Evolutionary conservation across 2,113 vertebrate species (phyloP).

Genomic region (Lipophrys pholis): DNA sequence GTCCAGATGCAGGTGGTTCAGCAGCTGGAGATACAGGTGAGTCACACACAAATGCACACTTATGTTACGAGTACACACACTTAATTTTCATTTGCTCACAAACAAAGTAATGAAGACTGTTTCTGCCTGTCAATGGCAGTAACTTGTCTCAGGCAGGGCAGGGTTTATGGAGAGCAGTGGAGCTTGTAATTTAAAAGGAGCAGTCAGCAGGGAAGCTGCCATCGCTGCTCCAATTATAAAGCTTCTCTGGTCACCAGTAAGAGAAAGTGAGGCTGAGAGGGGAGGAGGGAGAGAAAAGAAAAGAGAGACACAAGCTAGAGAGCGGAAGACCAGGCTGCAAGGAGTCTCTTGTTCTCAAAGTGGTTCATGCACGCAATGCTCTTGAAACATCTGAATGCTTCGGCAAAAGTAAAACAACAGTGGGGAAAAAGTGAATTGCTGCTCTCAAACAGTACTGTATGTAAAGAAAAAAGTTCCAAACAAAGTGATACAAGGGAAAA

Average conservation of each 20-base stretch:
- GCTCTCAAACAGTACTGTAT: neutral
- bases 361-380: conserved; percentile 36
- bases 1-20: conserved; percentile 99
- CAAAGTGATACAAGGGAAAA: conserved; percentile 10
- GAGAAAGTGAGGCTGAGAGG: conserved; percentile 33
- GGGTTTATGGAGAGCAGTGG: conserved; percentile 83
- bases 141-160: conserved; percentile 67
- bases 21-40: conserved; percentile 99
- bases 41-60: conserved; percentile 10
- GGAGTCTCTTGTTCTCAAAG: conserved; percentile 60
- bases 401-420: conserved; percentile 32
- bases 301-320: conserved; percentile 37
- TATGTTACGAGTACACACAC: neutral
- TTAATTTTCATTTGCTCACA: conserved; percentile 48
- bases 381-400: conserved; percentile 54
- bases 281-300: conserved; percentile 19
- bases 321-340: conserved; percentile 51
- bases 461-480: conserved; percentile 25
- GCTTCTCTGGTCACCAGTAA: conserved; percentile 78
- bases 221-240: conserved; percentile 89
- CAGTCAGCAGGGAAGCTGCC: conserved; percentile 83
- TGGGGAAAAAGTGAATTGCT: conserved; percentile 14
- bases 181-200: conserved; percentile 85
- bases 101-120: conserved; percentile 60
- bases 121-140: conserved; percentile 49